Evolutionary conservation across 2,888 invertebrate genomes (phyloP), one percentile per base, ranked within the genome.

Genomic region (Athalia rosae): DNA sequence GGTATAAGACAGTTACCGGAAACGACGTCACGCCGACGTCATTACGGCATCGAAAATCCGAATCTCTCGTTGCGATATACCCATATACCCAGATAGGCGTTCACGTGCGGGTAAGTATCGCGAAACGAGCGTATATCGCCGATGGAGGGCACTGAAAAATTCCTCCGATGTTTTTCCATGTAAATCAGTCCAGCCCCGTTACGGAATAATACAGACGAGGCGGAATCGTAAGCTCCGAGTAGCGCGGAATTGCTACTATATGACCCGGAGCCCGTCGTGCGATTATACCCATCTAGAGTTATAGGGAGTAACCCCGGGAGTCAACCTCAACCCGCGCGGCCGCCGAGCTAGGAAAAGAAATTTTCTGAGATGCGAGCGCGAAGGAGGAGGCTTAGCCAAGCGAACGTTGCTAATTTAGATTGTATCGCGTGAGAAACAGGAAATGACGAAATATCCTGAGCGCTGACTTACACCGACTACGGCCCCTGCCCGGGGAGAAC

Each of bases 401-500:
- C 89, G 89, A 89, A 89, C 89, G 88, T 89, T 88, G 89, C 89
- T 89, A 89, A 89, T 89, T 89, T 89, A 89, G 89, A 89, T 89
- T 89, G 89, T 89, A 89, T 89, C 89, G 89, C 89, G 89, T 89
- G 89, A 89, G 89, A 89, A 89, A 89, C 89, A 89, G 89, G 89
- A 89, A 89, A 89, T 89, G 89, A 89, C 89, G 89, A 89, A 89
- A 89, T 89, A 89, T 89, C 89, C 89, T 89, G 89, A 89, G 89
- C 87, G 87, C 89, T 85, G 88, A 89, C 88, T 89, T 89, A 88
- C 87, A 86, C 86, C 84, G 82, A 84, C 85, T 41, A 13, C 74
- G 61, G 61, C 74, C 59, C 48, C 74, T 48, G 74, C 74, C 73
- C 74, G 74, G 74, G 62, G 61, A 74, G 48, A 74, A 41, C 45